Evolutionary conservation across 1,140 invertebrate genomes (phyloP), one percentile per base, ranked within the genome.

Genomic region (Magallana angulata): DNA sequence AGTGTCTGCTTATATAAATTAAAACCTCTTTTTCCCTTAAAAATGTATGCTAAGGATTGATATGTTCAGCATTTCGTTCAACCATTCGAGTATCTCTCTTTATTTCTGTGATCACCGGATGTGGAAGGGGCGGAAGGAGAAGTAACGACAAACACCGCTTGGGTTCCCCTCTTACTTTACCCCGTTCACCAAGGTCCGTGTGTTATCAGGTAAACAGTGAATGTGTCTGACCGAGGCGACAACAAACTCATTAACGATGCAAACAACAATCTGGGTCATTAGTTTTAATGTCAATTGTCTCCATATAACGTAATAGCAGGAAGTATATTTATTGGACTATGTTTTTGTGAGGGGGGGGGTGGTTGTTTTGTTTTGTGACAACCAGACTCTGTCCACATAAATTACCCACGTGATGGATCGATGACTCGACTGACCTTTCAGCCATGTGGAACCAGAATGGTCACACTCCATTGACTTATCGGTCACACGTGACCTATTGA

Each of bases 181-280:
- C 9, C 18, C 11, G 64, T 30, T 9, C 24, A 36, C 18, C 24
- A 5, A 8, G 6, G 68, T 18, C 24, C 68, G 68, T 71, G 68
- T 71, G 24, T 71, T 71, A 71, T 71, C 68, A 71, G 68, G 68
- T 12, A 36, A 11, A 71, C 12, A 71, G 68, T 7, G 68, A 71
- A 18, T n/a, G 62, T 0, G 7, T n/a, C 62, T 24, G 36, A 12
- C 68, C 24, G 4, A 7, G 4, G 8, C 7, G 24, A 48, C 18
- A 71, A 71, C 68, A 71, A 30, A 30, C 18, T 71, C 68, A 71
- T 71, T 71, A 71, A 9, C 1, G 36, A 36, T 3, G 36, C 36
- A 36, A 36, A 36, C 36, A 36, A 36, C 36, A 36, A 36, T 36
- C 36, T 36, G 36, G 36, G 36, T 5, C 36, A 36, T 36, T 36